phyloP scores from a whole-genome alignment of 2,797 vertebrate species.

The Buceros bicornis region DNA sequence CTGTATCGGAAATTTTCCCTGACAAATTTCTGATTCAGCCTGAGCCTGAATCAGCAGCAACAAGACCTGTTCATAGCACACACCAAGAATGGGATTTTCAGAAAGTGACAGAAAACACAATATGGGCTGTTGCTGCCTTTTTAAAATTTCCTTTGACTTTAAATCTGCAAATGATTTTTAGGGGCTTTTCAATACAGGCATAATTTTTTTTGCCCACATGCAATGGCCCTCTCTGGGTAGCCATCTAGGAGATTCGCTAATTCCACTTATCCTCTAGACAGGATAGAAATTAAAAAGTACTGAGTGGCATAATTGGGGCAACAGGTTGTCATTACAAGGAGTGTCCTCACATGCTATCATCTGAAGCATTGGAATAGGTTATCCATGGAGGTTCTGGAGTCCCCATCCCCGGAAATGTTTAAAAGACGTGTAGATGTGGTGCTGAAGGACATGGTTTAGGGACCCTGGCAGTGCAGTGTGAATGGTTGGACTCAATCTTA shows the following conservation, averaged over 20 bases:
- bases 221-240: neutral
- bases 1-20: slow-evolving; percentile 13
- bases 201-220: neutral
- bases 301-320: neutral
- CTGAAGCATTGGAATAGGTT: too few species aligned
- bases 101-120: slow-evolving; percentile 60
- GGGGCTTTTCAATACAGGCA: neutral
- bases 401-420: too few species aligned
- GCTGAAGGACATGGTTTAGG: too few species aligned
- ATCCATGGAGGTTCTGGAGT: too few species aligned
- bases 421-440: too few species aligned
- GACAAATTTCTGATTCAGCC: slow-evolving; percentile 55
- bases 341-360: neutral
- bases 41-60: slow-evolving; percentile 50
- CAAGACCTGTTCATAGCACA: slow-evolving; percentile 48
- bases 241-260: neutral
- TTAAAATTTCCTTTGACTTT: slow-evolving; percentile 27
- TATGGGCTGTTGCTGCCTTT: slow-evolving; percentile 35
- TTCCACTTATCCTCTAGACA: neutral
- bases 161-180: neutral
- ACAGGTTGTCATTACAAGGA: neutral
- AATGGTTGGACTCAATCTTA: too few species aligned
- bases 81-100: slow-evolving; percentile 29
- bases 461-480: too few species aligned
- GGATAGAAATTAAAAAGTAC: neutral